phyloP scores from a whole-genome alignment of 2,113 vertebrate species.

The Drymodes brunneopygia region DNA sequence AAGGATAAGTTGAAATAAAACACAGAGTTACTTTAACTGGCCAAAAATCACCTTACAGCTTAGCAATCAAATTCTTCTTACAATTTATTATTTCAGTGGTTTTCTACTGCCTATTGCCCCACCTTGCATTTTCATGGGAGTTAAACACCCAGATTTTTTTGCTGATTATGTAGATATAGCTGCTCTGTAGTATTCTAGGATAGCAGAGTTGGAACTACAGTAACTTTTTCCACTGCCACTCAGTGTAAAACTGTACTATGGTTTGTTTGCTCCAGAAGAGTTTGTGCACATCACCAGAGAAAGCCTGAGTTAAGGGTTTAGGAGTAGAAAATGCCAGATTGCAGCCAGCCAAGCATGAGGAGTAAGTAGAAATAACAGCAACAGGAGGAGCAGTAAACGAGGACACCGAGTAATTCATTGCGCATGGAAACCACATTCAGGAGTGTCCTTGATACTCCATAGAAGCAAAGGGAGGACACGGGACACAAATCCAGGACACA shows the following conservation, averaged over 20 bases:
- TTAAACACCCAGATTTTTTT: neutral
- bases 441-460: neutral
- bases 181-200: neutral
- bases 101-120: neutral
- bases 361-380: neutral
- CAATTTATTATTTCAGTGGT: neutral
- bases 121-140: neutral
- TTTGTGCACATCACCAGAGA: neutral
- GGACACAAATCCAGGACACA: neutral
- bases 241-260: neutral
- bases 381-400: neutral
- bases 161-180: neutral
- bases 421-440: neutral
- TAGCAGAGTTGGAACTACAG: neutral
- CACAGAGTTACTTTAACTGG: neutral
- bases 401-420: neutral
- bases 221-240: neutral
- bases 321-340: neutral
- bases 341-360: neutral
- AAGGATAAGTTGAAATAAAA: neutral
- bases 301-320: neutral
- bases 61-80: neutral
- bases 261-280: neutral
- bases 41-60: neutral
- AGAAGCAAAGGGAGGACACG: neutral